Base-by-base conservation (phyloP, 2,113 vertebrate species). In the Sakesphorus luctuosus region DNA sequence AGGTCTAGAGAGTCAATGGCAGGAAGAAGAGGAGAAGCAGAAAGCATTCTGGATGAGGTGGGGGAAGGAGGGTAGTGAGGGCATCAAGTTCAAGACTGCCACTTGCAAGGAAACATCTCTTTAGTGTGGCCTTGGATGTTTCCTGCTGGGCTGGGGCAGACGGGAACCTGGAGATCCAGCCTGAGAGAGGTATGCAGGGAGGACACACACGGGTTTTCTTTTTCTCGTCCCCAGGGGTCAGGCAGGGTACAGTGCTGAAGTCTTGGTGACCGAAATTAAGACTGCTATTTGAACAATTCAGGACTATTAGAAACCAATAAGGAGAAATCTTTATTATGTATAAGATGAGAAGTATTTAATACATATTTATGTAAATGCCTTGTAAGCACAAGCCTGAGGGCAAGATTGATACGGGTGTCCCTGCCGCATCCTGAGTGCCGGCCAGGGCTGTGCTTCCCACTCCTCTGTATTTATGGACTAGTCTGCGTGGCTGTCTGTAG, bases 321-420 rank as follows among this genome's bases (percentile, higher is more conserved):
- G 77, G 69, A 97, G 46, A 97, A 94, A 95, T 98, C 90, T 97
- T 91, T 98, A 96, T 95, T 97, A 94, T 98, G 96, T 90, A 97
- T 93, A 93, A 69, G 96, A 86, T 77, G 94, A 83, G 38, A 97
- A 96, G 79, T 96, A 97, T 96, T 97, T 97, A 97, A 97, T 93
- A 93, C 93, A 71, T 98, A 97, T 96, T 95, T 97, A 84, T 95
- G 72, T 94, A 90, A 71, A 44, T 24, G 53, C 85, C 71, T 80
- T 81, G 85, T 71, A 74, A 96, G 95, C 95, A 96, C 96, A 95
- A 95, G 90, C 91, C 87, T 59, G 85, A 78, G 73, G 93, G 92
- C 90, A 36, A 59, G 68, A 68, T 19, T 59, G 65, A 76, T 90
- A 86, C 84, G 23, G 84, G 79, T 69, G 93, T 86, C 92, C 87